phyloP scores from a whole-genome alignment of 30 jellyfish, hydroid and myxozoan genomes.

The Hydractinia symbiolongicarpus region DNA sequence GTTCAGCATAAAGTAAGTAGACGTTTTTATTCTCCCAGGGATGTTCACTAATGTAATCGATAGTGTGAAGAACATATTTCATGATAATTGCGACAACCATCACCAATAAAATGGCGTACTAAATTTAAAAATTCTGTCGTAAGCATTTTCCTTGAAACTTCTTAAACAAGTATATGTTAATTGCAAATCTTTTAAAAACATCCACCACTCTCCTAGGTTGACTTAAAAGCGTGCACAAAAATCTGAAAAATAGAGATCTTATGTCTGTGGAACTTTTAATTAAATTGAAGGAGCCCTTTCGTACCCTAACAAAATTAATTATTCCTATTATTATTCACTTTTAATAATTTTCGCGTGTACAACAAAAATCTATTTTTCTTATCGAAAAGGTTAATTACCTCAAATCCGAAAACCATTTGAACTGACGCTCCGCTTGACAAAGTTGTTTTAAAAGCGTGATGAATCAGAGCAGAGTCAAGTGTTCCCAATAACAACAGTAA shows the following conservation, averaged over 20 bases:
- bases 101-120: constrained; percentile 88
- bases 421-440: constrained; percentile 94
- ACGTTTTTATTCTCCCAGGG: constrained; percentile 98
- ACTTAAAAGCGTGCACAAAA: background rate
- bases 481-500: constrained; percentile 69
- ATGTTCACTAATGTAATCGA: constrained; percentile 64
- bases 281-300: too few species aligned
- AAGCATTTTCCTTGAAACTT: background rate
- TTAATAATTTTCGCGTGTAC: too few species aligned
- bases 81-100: constrained; percentile 84
- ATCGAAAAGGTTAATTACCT: constrained; percentile 29
- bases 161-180: background rate
- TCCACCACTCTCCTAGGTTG: background rate
- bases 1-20: constrained; percentile 74
- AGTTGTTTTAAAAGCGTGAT: constrained; percentile 89
- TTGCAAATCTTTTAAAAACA: background rate
- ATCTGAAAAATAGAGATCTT: background rate
- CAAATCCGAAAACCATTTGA: constrained; percentile 96
- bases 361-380: too few species aligned
- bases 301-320: too few species aligned
- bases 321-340: too few species aligned
- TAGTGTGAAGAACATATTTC: constrained; percentile 81
- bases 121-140: constrained; percentile 7
- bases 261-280: too few species aligned
- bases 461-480: constrained; percentile 72